Evolutionary conservation across 2,797 vertebrate genomes (phyloP), one percentile per base, ranked within the genome.

Genomic region (Geotrypetes seraphini): DNA sequence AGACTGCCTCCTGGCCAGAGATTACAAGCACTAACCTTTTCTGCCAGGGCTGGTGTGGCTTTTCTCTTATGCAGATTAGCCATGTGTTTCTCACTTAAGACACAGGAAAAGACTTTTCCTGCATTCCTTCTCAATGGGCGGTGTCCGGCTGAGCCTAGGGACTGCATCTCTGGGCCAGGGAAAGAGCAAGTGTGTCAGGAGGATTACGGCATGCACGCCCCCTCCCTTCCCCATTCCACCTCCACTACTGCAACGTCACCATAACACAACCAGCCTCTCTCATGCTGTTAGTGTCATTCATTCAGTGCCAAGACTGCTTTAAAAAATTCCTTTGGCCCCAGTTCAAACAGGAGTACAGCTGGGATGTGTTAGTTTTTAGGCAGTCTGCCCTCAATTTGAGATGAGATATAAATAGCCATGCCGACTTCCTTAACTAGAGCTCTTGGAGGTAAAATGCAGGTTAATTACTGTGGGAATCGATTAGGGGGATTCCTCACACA

Each of bases 51-150:
- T 63, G 81, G 87, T 62, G 83, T 86, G 85, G 84, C 84, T 88
- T 85, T 84, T 60, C 85, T 81, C 85, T 90, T 88, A 96, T 96
- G 92, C 87, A 96, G 91, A 97, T 97, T 85, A 96, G 92, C 93
- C 92, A 92, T 91, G 92, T 96, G 94, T 88, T 83, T 71, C 78
- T 78, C 83, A 70, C 83, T 85, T 68, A 86, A 87, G 73, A 45
- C 60, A 67, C 81, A 85, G 66, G 68, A 78, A 81, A 78, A 79
- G 65, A 40, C 57, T 56, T 76, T 84, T 83, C 79, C 79, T 79
- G 75, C 73, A 66, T 69, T 75, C 67, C 70, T 53, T 74, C 66
- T 57, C 37, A 54, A 72, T 71, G 72, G 77, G 78, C 59, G 63
- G 73, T 67, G 65, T 74, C 66, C 43, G 45, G 48, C 41, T 36